These are phyloP conservation scores for Lophura nycthemera DNA, from an alignment of 2,113 vertebrate species.

Conservation along the genomic window DNA sequence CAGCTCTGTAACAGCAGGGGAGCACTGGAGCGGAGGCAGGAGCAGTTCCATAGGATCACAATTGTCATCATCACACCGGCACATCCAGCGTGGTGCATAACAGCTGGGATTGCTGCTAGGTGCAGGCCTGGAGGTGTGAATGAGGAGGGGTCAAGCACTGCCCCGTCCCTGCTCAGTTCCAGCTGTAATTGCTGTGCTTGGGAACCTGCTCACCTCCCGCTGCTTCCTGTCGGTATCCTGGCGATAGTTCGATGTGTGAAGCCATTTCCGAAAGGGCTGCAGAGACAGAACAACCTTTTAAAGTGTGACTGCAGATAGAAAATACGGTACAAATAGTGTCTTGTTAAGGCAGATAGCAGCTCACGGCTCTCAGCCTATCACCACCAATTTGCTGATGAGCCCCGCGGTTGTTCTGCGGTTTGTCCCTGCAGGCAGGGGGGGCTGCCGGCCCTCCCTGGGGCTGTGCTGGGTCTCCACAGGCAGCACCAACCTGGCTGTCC, in stretches of 20 bases:
- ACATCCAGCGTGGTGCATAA: background rate
- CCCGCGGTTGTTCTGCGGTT: background rate
- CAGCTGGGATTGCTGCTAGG: background rate
- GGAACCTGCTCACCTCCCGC: background rate
- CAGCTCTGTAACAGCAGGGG: accelerated
- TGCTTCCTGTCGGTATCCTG: slow-evolving; percentile 34
- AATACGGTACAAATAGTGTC: slow-evolving; percentile 12
- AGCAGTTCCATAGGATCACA: background rate
- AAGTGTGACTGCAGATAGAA: slow-evolving; percentile 55
- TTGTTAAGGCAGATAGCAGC: slow-evolving; percentile 32
- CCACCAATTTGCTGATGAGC: slow-evolving; percentile 41
- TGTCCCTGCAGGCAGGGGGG: background rate
- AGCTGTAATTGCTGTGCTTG: slow-evolving; percentile 6
- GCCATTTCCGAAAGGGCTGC: slow-evolving; percentile 32
- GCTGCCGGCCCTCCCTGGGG: background rate
- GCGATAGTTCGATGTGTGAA: slow-evolving; percentile 34
- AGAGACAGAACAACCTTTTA: slow-evolving; percentile 49
- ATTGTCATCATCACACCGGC: background rate
- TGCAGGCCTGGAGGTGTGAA: background rate
- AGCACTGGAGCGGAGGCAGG: accelerated
- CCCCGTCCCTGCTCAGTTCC: background rate
- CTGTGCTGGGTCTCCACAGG: background rate
- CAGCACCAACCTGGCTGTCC: background rate
- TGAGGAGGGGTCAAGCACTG: background rate
- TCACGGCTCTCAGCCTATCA: background rate